Percentiles rank a stretch among this genome's conserved stretches.
Conservation (phyloP, 2,113 vertebrate genomes). For the Nothocercus nigrocapillus region DNA sequence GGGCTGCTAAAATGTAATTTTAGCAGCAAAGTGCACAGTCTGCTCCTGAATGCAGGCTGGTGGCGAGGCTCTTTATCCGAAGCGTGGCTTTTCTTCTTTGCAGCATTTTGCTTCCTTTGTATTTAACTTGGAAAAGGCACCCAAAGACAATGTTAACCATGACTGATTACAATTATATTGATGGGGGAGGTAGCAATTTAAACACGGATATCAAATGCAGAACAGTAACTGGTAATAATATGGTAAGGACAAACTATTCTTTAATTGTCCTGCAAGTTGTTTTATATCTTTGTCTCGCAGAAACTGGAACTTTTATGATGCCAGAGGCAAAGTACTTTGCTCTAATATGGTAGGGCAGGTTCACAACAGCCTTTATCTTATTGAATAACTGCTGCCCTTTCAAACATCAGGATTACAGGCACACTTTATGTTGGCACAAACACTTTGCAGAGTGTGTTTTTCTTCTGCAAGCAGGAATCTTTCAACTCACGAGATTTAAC, state of each 20-base stretch:
- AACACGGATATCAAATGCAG: slow-evolving; percentile 5
- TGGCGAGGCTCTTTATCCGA: slow-evolving; percentile 31
- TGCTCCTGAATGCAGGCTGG: slow-evolving; percentile 52
- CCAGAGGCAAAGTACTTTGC: slow-evolving; percentile 51
- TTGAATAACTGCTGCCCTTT: slow-evolving; percentile 51
- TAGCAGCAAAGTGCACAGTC: slow-evolving; percentile 65
- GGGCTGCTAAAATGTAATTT: slow-evolving; percentile 59
- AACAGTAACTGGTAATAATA: slow-evolving; percentile 62
- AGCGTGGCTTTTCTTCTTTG: slow-evolving; percentile 44
- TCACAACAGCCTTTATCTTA: slow-evolving; percentile 61
- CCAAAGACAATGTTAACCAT: slow-evolving; percentile 37
- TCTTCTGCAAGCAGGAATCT: slow-evolving; percentile 41
- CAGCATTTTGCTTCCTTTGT: slow-evolving; percentile 49
- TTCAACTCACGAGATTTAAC: slow-evolving; percentile 10
- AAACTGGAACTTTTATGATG: slow-evolving; percentile 59
- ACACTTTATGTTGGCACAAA: slow-evolving; percentile 25
- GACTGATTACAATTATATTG: slow-evolving; percentile 59
- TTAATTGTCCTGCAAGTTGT: slow-evolving; percentile 60
- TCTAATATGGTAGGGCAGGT: slow-evolving; percentile 44
- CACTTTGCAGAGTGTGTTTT: slow-evolving; percentile 27
- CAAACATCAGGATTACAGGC: slow-evolving; percentile 63
- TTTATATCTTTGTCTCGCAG: slow-evolving; percentile 61
- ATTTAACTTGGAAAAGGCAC: slow-evolving; percentile 61
- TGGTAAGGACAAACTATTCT: slow-evolving; percentile 59
- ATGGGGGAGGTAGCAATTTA: slow-evolving; percentile 63